Conservation (phyloP, 2,797 vertebrate genomes). For the Dallia pectoralis region DNA sequence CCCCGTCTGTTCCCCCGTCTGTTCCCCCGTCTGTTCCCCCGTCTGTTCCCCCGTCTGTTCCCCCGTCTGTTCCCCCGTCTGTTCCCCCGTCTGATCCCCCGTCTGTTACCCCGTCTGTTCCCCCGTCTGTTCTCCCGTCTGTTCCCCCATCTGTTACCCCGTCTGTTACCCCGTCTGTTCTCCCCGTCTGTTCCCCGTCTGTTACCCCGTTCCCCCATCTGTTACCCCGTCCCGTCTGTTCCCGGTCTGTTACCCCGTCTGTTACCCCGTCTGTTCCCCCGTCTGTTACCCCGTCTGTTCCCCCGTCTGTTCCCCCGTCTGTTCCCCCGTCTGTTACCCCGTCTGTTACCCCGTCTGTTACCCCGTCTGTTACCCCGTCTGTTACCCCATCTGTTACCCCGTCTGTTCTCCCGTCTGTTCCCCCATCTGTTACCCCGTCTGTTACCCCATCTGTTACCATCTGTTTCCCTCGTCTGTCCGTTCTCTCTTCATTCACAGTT, state of each 20-base stretch:
- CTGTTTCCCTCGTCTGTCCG: neutral
- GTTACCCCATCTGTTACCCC: neutral
- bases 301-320: neutral
- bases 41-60: neutral
- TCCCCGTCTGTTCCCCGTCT: too few relatives aligned
- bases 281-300: too few relatives aligned
- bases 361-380: neutral
- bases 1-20: too few relatives aligned
- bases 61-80: too few relatives aligned
- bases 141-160: too few relatives aligned
- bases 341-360: too few relatives aligned
- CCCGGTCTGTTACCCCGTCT: neutral
- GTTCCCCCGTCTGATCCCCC: neutral
- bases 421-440: too few relatives aligned
- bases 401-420: neutral
- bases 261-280: neutral
- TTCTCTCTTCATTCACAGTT: constrained; percentile 62
- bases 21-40: too few relatives aligned
- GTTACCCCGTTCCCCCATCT: neutral
- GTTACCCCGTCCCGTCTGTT: too few relatives aligned
- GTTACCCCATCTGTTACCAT: neutral
- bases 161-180: neutral
- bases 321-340: neutral
- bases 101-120: neutral
- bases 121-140: neutral